A percentile compares a stretch with the other conserved stretches of the same genome.
phyloP scores from a whole-genome alignment of 2,113 vertebrate species.

The Mormoops blainvillei region DNA sequence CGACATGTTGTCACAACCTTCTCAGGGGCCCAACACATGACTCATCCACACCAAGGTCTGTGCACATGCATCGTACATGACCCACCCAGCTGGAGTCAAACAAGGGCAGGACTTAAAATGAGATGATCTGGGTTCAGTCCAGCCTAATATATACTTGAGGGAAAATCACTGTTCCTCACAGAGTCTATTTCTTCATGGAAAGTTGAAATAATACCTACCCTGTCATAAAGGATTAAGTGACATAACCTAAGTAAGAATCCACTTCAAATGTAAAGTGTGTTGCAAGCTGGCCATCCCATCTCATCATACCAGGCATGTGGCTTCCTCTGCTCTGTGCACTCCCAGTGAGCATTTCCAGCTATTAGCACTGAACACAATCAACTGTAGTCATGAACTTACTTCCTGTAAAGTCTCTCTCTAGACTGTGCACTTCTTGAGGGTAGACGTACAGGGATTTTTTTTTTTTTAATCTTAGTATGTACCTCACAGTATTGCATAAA shows the following conservation, averaged over 20 bases:
- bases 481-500: neutral
- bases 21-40: neutral
- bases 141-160: neutral
- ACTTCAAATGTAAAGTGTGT: neutral
- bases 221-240: neutral
- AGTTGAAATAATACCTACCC: neutral
- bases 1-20: neutral
- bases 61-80: neutral
- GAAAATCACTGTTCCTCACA: neutral
- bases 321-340: neutral
- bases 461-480: neutral
- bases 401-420: neutral
- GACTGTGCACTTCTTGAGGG: neutral
- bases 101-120: neutral
- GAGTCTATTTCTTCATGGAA: neutral
- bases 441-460: neutral
- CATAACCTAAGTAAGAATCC: neutral
- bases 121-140: neutral
- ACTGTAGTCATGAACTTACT: neutral
- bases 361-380: neutral
- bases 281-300: neutral
- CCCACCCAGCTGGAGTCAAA: neutral
- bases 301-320: neutral
- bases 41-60: neutral
- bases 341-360: neutral